phyloP scores from a whole-genome alignment of 23 tunicate species.

The Ascidia mentula region DNA sequence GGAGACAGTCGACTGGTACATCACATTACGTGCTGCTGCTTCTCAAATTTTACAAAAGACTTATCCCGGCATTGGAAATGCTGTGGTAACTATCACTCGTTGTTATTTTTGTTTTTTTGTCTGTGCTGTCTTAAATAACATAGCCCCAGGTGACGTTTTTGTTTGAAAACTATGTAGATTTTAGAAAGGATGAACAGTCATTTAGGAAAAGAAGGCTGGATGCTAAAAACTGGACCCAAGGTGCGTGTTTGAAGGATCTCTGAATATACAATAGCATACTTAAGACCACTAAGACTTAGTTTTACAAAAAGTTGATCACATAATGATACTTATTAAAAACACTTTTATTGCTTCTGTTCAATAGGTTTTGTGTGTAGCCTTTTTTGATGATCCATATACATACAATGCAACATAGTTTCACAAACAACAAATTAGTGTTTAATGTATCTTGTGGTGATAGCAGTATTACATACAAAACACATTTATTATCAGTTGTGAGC shows the following conservation, averaged over 20 bases:
- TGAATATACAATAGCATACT: background rate
- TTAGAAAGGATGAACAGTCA: slow-evolving; percentile 49
- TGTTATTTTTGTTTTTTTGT: background rate
- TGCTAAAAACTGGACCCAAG: slow-evolving; percentile 92
- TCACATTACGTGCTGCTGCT: slow-evolving; percentile 61
- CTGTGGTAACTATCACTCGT: slow-evolving; percentile 35
- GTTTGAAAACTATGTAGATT: slow-evolving; percentile 45
- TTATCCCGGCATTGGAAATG: slow-evolving; percentile 40
- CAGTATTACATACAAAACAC: no score
- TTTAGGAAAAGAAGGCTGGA: slow-evolving; percentile 84
- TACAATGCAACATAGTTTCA: no score
- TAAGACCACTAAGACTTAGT: no score
- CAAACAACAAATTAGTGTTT: no score
- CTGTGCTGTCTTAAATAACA: background rate
- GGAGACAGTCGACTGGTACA: slow-evolving; percentile 92
- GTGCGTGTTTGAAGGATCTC: slow-evolving; percentile 17
- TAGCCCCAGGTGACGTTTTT: background rate
- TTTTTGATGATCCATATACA: no score
- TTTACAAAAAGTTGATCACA: no score
- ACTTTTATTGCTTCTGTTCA: no score
- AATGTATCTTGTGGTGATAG: no score
- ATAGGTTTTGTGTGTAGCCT: no score
- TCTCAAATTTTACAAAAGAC: slow-evolving; percentile 34
- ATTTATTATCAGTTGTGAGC: no score
- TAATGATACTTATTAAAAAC: no score